Conservation (phyloP, 1,140 invertebrate species). For the Drosophila cardini region DNA sequence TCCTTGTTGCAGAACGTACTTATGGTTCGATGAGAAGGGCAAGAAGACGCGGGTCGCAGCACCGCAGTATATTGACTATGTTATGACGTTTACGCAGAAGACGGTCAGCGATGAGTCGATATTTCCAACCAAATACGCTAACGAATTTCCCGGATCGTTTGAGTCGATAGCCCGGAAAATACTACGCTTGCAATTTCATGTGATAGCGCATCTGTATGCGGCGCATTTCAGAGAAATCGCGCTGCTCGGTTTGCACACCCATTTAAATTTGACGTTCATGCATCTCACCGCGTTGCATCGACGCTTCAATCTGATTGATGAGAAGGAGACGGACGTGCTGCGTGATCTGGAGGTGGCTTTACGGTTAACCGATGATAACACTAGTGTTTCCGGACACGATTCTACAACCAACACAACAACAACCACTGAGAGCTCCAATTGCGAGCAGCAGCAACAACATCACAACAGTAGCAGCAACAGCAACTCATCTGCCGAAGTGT, state of each 20-base stretch:
- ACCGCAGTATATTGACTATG: conserved; percentile 99
- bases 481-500: conserved; percentile 44
- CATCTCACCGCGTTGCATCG: conserved; percentile 95
- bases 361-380: conserved; percentile 86
- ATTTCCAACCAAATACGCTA: conserved; percentile 99
- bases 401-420: conserved; percentile 16
- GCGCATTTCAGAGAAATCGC: conserved; percentile 98
- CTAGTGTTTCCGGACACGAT: conserved; percentile 40
- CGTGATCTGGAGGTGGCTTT: conserved; percentile 93
- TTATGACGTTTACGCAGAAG: conserved; percentile 99
- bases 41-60: conserved; percentile 98
- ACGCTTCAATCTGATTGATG: conserved; percentile 96
- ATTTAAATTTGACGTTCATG: conserved; percentile 98
- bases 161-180: conserved; percentile 98
- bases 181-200: conserved; percentile 97
- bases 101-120: conserved; percentile 98
- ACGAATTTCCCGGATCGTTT: conserved; percentile 97
- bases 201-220: conserved; percentile 98
- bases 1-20: conserved; percentile 91
- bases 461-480: conserved; percentile 60
- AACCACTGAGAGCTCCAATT: background rate
- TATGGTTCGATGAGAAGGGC: conserved; percentile 99
- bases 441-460: conserved; percentile 26
- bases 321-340: conserved; percentile 97
- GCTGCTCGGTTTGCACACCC: conserved; percentile 95